phyloP scores from a whole-genome alignment of 2,888 invertebrate genomes.

The Bombylius discolor region DNA sequence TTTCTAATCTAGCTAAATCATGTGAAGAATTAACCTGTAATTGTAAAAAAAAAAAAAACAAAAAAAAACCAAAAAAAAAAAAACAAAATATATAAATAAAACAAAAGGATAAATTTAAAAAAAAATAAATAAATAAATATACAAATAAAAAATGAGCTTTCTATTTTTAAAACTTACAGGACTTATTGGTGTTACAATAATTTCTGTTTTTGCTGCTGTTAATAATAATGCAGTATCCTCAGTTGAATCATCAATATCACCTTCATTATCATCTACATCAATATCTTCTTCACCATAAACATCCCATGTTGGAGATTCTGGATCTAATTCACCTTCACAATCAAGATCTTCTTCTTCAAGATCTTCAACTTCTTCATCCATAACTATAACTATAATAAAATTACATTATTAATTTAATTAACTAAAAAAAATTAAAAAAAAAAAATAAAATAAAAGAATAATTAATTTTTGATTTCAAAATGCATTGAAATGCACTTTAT shows the following conservation, averaged over 20 bases:
- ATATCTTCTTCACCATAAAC: constrained; percentile 36
- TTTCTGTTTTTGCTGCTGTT: constrained; percentile 39
- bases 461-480: too few relatives aligned
- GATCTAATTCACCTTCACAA: constrained; percentile 36
- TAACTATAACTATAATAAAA: constrained; percentile 29
- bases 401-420: neutral
- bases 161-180: constrained; percentile 27
- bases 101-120: too few relatives aligned
- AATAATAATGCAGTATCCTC: constrained; percentile 44
- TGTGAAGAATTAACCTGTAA: constrained; percentile 34
- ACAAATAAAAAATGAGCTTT: neutral
- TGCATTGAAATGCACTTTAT: too few relatives aligned
- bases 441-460: neutral
- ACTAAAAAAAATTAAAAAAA: neutral
- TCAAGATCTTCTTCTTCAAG: constrained; percentile 37
- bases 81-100: neutral
- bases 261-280: constrained; percentile 35
- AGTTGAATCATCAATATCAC: constrained; percentile 39
- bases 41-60: neutral
- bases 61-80: neutral
- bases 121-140: neutral
- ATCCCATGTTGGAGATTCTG: constrained; percentile 38
- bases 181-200: constrained; percentile 37
- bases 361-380: constrained; percentile 37
- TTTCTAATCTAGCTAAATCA: constrained; percentile 27